Base-by-base conservation (phyloP, 2,797 vertebrate genomes). In the Spheniscus humboldti region DNA sequence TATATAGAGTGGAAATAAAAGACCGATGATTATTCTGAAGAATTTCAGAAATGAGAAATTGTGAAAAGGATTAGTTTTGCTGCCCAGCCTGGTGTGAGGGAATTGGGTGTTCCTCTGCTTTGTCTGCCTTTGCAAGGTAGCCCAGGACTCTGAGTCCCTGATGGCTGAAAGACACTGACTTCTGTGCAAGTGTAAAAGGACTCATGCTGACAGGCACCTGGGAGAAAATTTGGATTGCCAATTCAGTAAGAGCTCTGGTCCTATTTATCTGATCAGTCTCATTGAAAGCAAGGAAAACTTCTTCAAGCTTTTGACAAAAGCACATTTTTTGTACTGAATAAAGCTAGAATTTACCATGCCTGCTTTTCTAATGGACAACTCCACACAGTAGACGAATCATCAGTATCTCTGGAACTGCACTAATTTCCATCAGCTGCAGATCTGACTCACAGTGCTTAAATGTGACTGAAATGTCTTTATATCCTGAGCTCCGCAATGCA, bases 361-460 rank as follows among this genome's bases (percentile, higher is more conserved):
- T 78, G 64, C 71, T 91, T 88, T 88, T 73, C 52, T 74, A 50
- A 69, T 6, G 64, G 73, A n/a, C 64, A 69, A 3, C 31, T 76
- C 52, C 68, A 33, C 41, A 23, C 18, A 83, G 80, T 2, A 76
- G 73, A 78, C 11, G 0, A 92, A 64, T 80, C 62, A 45, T 37
- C 53, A 43, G 59, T 22, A 47, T 73, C 84, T 85, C 18, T 86
- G 68, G 69, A 86, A 76, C 60, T 68, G 30, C 68, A 53, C 48
- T 69, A 4, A 83, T 86, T 83, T 80, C 69, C 37, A 88, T 45
- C 92, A 95, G 92, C 90, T 94, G 94, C 80, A 76, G 35, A 50
- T 88, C 76, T 94, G 92, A 89, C 77, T 79, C 87, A 88, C 59
- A 24, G 68, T 23, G n/a, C 55, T 43, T 84, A 35, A 92, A 64